Evolutionary conservation across 2,797 vertebrate species (phyloP), one percentile per base, ranked within the genome.

Genomic region (Spinus pinus): DNA sequence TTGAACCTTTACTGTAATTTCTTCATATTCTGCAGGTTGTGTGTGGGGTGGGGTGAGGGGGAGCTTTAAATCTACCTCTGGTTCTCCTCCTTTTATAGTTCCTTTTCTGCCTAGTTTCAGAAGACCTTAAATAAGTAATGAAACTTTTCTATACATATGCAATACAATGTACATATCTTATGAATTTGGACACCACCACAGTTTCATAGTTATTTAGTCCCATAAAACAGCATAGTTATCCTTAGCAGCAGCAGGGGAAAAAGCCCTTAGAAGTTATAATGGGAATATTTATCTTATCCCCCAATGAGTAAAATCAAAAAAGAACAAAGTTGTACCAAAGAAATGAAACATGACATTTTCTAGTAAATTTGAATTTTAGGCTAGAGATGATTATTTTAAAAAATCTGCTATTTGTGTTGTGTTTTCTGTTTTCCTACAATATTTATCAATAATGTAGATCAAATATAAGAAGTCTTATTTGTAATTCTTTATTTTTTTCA

Each of bases 1-100:
- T 39, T 33, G 19, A 83, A 57, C 47, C 28, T 77, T 81, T 71
- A 28, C 83, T 66, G 30, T 70, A 60, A 83, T 82, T 83, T 92
- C 61, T 70, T 88, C 31, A 27, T 39, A n/a, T 44, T 15, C 25
- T 14, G 20, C 33, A 35, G 61, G 61, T 20, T 37, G 18, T 39
- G 20, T 27, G 70, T 6, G 18, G 67, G 47, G 5, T 3, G 3
- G 17, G 11, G 9, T 27, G 5, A 56, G 14, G 2, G 1, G 44
- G 5, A 42, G 41, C 53, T 80, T 86, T 54, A 3, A 46, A 28
- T 46, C 14, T 61, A 11, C 17, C 39, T 75, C 42, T 53, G 18
- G 3, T 79, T 93, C 33, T 83, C 25, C 21, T 71, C 9, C 47
- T 94, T n/a, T 91, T 51, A 42, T 56, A 49, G 51, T 24, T 82